Evolutionary conservation across 2,797 vertebrate genomes (phyloP).

Genomic region (Aldrovandia affinis): DNA sequence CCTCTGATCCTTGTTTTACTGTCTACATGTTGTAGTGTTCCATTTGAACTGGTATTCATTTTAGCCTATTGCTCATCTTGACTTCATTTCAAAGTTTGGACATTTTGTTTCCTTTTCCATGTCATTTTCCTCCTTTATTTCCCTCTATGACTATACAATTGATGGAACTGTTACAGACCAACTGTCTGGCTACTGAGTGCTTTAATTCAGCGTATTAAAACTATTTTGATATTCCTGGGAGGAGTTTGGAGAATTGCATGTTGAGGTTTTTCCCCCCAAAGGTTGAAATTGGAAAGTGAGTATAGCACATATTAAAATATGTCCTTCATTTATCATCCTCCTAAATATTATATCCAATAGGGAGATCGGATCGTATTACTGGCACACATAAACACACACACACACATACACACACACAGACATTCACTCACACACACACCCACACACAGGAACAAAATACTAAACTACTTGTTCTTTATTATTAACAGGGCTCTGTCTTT

Average conservation of each 20-base stretch:
- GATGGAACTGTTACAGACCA: background rate
- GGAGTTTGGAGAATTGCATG: conserved; percentile 2
- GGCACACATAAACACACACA: too few relatives aligned
- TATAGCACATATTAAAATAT: conserved; percentile 1
- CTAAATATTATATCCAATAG: background rate
- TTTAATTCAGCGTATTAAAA: background rate
- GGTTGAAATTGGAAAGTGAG: background rate
- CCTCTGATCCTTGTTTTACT: background rate
- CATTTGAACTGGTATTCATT: background rate
- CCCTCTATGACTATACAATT: background rate
- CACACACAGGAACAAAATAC: background rate
- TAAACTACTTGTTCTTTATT: too few relatives aligned
- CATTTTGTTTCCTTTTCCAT: background rate
- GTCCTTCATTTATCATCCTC: background rate
- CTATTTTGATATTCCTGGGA: conserved; percentile 9
- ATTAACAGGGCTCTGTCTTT: too few relatives aligned
- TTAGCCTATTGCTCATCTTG: background rate
- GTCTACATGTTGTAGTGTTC: background rate
- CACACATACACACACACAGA: too few relatives aligned
- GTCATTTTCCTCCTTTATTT: background rate
- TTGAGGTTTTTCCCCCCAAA: background rate
- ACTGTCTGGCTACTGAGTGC: background rate
- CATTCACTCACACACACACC: too few relatives aligned
- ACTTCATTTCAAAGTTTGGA: background rate
- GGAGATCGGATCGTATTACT: background rate